phyloP scores from a whole-genome alignment of 2,797 vertebrate species.

The Pristis pectinata region DNA sequence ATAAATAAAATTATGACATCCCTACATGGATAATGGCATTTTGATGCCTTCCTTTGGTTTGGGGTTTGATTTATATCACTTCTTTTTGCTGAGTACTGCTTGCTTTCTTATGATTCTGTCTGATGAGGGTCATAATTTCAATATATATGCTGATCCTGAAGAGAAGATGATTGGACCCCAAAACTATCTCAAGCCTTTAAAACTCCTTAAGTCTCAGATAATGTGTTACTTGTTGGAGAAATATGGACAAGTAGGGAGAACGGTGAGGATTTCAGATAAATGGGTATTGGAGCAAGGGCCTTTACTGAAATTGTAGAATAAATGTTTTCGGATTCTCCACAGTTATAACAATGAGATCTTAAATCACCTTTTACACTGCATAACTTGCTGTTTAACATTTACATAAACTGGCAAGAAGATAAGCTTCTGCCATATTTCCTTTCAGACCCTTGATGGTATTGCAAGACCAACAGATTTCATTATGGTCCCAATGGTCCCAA shows the following conservation, averaged over 20 bases:
- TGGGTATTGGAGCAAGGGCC: no score
- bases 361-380: no score
- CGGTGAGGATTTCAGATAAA: neutral
- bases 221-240: neutral
- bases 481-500: neutral
- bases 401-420: no score
- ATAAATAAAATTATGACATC: no score
- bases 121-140: neutral
- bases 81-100: neutral
- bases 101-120: neutral
- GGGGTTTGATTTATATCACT: neutral
- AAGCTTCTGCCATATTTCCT: neutral
- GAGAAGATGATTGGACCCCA: neutral
- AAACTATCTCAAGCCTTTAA: neutral
- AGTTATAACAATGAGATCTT: no score
- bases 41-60: neutral
- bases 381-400: no score
- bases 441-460: neutral
- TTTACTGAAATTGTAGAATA: no score
- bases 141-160: neutral
- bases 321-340: neutral
- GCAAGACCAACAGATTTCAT: neutral
- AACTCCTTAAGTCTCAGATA: neutral
- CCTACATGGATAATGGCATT: neutral
- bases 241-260: neutral